A percentile compares a stretch with the other conserved stretches of the same genome.
phyloP scores from a whole-genome alignment of 1,140 invertebrate species.

The Chironomus tepperi region DNA sequence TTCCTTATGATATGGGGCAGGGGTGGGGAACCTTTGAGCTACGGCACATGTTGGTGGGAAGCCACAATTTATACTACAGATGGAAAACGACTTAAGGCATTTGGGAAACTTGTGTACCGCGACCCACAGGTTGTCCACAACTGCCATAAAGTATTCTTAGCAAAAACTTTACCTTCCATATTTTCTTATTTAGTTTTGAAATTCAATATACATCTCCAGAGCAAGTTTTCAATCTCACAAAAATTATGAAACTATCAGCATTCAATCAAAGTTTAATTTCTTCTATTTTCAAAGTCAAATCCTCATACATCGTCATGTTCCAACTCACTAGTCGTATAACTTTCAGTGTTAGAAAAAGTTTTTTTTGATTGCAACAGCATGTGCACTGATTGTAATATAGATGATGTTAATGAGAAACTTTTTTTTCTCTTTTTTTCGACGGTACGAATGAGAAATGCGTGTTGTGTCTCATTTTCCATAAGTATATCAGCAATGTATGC shows the following conservation, averaged over 20 bases:
- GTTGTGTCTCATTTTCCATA: neutral
- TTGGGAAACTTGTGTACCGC: too few species aligned
- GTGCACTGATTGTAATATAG: constrained; percentile 6
- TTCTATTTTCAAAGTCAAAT: neutral
- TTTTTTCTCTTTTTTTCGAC: neutral
- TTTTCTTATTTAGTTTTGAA: neutral
- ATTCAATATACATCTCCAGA: neutral
- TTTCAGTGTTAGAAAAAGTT: neutral
- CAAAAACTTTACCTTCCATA: too few species aligned
- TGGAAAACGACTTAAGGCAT: too few species aligned
- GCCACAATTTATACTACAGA: too few species aligned
- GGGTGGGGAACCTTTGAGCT: too few species aligned
- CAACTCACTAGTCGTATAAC: neutral
- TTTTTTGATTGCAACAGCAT: constrained; percentile 1
- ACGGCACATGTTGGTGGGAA: too few species aligned
- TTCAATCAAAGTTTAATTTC: constrained; percentile 9
- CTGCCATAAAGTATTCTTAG: too few species aligned
- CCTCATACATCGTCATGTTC: neutral
- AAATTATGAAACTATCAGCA: constrained; percentile 7
- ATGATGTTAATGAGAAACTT: constrained; percentile 8
- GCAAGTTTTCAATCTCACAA: neutral
- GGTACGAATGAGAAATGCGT: neutral
- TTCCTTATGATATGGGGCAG: too few species aligned
- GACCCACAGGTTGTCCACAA: too few species aligned
- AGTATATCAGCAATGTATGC: too few species aligned